A percentile compares a stretch with the other conserved stretches of the same genome.
Evolutionary conservation across 2,113 vertebrate genomes (phyloP).

Genomic region (Oophaga pumilio): DNA sequence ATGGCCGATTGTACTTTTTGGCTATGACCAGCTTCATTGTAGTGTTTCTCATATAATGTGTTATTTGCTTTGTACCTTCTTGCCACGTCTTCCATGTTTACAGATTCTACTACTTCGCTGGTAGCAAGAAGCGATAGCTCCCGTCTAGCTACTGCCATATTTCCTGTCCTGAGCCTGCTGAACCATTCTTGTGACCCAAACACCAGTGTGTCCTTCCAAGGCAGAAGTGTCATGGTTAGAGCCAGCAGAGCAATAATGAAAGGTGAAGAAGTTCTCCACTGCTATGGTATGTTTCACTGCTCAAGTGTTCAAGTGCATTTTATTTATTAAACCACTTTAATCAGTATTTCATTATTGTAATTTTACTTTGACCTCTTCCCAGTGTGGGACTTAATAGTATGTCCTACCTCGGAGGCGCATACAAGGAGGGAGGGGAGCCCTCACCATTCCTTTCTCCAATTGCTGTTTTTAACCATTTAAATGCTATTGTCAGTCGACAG

Average conservation of each 20-base stretch:
- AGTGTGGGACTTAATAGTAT: no score
- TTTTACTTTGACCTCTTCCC: no score
- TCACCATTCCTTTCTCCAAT: no score
- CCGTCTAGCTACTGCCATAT: constrained; percentile 86
- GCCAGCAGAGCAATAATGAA: constrained; percentile 73
- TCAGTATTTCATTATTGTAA: not conserved
- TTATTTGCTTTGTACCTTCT: not conserved
- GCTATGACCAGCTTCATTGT: not conserved
- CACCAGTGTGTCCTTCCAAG: constrained; percentile 79
- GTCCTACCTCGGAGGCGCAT: no score
- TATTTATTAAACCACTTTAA: not conserved
- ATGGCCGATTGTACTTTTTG: not conserved
- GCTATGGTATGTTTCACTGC: constrained; percentile 81
- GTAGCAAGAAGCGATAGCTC: constrained; percentile 76
- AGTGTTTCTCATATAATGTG: not conserved
- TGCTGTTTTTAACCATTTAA: no score
- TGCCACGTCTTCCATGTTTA: not conserved
- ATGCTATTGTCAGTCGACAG: no score
- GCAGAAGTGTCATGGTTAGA: constrained; percentile 74
- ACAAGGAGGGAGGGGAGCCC: no score
- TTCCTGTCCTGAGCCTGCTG: constrained; percentile 87
- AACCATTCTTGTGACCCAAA: constrained; percentile 95
- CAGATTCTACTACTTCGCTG: constrained; percentile 65
- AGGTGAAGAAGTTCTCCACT: constrained; percentile 90
- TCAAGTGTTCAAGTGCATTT: not conserved